phyloP scores from a whole-genome alignment of 2,113 vertebrate genomes.

The Barnardius zonarius region DNA sequence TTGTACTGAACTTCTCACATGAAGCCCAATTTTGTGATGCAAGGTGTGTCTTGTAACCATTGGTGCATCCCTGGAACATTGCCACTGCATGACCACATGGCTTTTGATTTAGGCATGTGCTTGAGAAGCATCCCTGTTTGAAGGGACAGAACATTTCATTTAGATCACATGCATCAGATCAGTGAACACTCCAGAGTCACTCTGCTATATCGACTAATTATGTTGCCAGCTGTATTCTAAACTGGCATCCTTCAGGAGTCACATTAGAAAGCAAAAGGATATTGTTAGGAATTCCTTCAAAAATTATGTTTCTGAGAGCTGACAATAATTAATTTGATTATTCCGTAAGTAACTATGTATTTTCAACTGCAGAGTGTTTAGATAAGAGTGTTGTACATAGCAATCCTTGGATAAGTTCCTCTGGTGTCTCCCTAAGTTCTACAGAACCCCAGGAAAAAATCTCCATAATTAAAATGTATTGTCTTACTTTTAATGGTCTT shows the following conservation, averaged over 20 bases:
- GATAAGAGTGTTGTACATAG: not conserved
- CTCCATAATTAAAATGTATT: not conserved
- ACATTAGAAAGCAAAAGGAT: not conserved
- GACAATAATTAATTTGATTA: not conserved
- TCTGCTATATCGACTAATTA: conserved; percentile 7
- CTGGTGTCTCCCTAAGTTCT: not conserved
- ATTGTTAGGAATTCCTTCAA: not conserved
- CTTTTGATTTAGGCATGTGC: not conserved
- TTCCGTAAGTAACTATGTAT: not conserved
- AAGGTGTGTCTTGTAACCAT: not conserved
- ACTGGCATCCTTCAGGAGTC: not conserved
- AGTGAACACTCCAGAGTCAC: not conserved
- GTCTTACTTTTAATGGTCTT: not conserved
- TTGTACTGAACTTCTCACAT: not conserved
- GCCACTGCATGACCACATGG: not conserved
- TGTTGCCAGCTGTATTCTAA: conserved; percentile 3
- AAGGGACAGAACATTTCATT: conserved; percentile 3
- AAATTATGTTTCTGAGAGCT: not conserved
- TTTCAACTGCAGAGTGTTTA: not conserved
- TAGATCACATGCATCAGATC: not conserved
- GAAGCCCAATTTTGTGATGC: not conserved
- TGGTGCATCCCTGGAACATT: not conserved
- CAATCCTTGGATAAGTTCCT: not conserved
- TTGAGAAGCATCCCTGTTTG: not conserved
- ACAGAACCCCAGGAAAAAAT: not conserved